Evolutionary conservation across 2,888 invertebrate species (phyloP).

Genomic region (Anorthoa munda): DNA sequence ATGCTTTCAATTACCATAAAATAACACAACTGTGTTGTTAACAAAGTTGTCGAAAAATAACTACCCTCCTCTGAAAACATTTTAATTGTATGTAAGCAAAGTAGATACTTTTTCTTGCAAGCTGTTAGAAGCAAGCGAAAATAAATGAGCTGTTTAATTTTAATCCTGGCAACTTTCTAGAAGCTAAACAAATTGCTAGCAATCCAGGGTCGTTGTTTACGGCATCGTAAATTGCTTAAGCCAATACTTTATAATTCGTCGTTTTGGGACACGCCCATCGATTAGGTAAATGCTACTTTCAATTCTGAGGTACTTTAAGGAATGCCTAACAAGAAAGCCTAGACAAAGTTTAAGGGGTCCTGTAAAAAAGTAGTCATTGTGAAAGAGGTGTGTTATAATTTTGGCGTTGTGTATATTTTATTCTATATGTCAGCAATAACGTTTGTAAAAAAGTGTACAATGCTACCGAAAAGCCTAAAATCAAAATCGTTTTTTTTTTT

Average conservation of each 20-base stretch:
- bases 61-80: slow-evolving; percentile 1
- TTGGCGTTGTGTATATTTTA: not conserved
- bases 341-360: not conserved
- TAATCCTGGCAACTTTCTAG: slow-evolving; percentile 47
- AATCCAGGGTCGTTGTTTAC: slow-evolving; percentile 4
- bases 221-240: slow-evolving; percentile 49
- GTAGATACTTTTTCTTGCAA: slow-evolving; percentile 34
- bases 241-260: slow-evolving; percentile 37
- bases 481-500: no score
- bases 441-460: no score
- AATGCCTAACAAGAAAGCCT: not conserved
- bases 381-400: not conserved
- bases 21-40: not conserved
- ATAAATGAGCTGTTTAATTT: slow-evolving; percentile 53
- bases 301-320: slow-evolving; percentile 2
- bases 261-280: slow-evolving; percentile 23
- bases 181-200: slow-evolving; percentile 36
- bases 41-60: not conserved
- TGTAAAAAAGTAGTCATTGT: not conserved
- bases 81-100: slow-evolving; percentile 32
- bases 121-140: slow-evolving; percentile 29
- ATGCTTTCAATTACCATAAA: not conserved
- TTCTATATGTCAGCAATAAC: no score
- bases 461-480: not conserved
- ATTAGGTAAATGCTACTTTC: slow-evolving; percentile 37